Percentiles rank a stretch among this genome's conserved stretches.
phyloP scores from a whole-genome alignment of 2,113 vertebrate species.

The Oncorhynchus nerka region DNA sequence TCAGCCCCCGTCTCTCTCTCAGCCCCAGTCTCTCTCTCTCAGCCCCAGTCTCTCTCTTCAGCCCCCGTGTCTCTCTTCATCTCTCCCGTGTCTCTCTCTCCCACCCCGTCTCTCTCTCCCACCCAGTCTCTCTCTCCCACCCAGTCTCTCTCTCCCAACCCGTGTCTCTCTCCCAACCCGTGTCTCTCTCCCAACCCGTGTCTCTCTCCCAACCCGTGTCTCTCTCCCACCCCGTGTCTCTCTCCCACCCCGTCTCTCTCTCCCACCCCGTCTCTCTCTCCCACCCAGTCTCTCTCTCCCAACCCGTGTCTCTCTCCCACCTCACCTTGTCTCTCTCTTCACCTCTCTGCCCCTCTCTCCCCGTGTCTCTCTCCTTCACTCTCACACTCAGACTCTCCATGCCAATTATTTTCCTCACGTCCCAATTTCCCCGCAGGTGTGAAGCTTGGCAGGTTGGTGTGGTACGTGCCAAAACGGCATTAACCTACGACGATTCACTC shows the following conservation, averaged over 20 bases:
- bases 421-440: neutral
- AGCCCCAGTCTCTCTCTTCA: fast-evolving
- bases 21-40: neutral
- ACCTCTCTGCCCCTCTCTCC: too few species aligned
- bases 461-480: neutral
- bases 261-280: neutral
- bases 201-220: too few species aligned
- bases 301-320: neutral
- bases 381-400: neutral
- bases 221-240: neutral
- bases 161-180: too few species aligned
- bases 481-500: constrained; percentile 9
- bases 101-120: neutral
- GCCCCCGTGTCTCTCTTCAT: too few species aligned
- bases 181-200: neutral
- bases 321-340: neutral
- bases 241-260: neutral
- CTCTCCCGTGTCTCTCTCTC: too few species aligned
- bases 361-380: too few species aligned
- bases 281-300: neutral
- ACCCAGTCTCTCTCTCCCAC: too few species aligned
- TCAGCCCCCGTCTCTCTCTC: neutral
- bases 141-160: too few species aligned
- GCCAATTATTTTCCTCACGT: neutral
- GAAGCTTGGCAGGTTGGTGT: neutral